These are phyloP conservation scores for Bubo blakistoni DNA, from an alignment of 2,113 vertebrate genomes.

Conservation along the genomic window DNA sequence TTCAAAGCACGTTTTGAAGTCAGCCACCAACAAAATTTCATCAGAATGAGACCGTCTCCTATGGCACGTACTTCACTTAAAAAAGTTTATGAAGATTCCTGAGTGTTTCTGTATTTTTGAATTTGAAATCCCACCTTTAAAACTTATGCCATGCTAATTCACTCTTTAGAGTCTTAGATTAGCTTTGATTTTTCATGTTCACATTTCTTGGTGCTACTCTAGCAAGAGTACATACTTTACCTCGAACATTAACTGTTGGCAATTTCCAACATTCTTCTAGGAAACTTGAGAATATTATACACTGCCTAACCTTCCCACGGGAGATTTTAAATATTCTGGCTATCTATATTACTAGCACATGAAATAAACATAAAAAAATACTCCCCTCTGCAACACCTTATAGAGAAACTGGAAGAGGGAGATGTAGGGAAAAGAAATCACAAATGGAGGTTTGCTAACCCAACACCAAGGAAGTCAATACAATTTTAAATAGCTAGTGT, in stretches of 20 bases:
- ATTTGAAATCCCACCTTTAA: neutral
- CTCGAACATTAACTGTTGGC: neutral
- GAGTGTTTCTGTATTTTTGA: neutral
- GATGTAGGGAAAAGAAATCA: rapidly evolving
- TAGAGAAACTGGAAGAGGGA: neutral
- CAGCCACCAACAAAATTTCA: neutral
- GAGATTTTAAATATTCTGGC: neutral
- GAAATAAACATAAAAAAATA: neutral
- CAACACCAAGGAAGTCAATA: neutral
- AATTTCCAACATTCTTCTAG: neutral
- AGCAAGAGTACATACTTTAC: neutral
- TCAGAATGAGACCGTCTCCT: neutral
- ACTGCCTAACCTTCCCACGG: neutral
- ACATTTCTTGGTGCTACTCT: neutral
- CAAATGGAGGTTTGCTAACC: neutral
- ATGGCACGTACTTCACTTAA: neutral
- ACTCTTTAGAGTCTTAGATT: neutral
- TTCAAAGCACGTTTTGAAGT: neutral
- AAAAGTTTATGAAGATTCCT: neutral
- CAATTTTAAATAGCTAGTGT: neutral
- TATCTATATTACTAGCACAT: neutral
- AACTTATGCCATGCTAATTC: neutral
- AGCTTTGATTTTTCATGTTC: neutral
- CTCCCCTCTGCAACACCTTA: neutral
- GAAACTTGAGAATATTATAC: neutral